A percentile compares a stretch with the other conserved stretches of the same genome.
These are phyloP conservation scores for Siphlonurus alternatus DNA, from an alignment of 2,888 invertebrate genomes.

Conservation along the genomic window DNA sequence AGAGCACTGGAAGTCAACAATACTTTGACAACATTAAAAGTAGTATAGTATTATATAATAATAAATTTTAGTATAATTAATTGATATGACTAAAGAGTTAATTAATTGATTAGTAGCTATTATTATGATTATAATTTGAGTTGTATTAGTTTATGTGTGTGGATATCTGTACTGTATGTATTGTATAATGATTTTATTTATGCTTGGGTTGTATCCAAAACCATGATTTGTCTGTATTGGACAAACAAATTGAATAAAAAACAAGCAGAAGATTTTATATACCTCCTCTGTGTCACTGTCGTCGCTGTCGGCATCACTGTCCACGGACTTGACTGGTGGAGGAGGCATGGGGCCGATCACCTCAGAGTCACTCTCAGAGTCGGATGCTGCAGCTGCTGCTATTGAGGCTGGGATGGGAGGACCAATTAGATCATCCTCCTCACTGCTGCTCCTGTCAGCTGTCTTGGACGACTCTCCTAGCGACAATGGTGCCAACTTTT, in stretches of 20 bases:
- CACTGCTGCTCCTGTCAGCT: slow-evolving; percentile 13
- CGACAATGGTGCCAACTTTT: neutral
- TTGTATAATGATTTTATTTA: no score
- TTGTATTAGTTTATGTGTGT: neutral
- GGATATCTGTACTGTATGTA: neutral
- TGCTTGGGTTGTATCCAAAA: no score
- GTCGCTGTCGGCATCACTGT: slow-evolving; percentile 5
- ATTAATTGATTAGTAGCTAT: no score
- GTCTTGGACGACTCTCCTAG: neutral
- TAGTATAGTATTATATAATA: no score
- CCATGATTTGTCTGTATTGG: no score
- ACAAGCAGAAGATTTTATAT: neutral
- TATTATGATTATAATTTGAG: no score
- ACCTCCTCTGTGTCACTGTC: neutral
- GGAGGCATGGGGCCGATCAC: slow-evolving; percentile 11
- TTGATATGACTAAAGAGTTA: neutral
- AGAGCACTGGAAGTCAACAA: no score
- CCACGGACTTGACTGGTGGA: slow-evolving; percentile 16
- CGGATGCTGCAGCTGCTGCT: slow-evolving; percentile 14
- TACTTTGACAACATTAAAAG: no score
- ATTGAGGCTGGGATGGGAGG: slow-evolving; percentile 34
- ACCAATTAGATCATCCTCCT: slow-evolving; percentile 41
- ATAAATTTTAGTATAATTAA: slow-evolving; percentile 10
- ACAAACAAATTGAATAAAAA: no score
- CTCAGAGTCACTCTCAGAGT: slow-evolving; percentile 23